A percentile compares a stretch with the other conserved stretches of the same genome.
phyloP scores from a whole-genome alignment of 1,140 invertebrate species.

The Diachasma alloeum region DNA sequence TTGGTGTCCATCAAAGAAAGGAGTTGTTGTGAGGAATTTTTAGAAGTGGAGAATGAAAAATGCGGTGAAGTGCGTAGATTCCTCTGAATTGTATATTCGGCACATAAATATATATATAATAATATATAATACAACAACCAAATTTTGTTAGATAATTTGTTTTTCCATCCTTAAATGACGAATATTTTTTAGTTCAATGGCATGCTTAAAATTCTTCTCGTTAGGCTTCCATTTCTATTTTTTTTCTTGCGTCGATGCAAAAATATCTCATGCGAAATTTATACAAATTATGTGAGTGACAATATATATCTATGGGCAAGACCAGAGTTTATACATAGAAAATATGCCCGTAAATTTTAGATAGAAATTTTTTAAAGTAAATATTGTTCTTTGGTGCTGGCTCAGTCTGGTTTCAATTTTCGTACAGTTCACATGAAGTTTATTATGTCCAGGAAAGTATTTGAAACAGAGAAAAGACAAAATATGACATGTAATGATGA shows the following conservation, averaged over 20 bases:
- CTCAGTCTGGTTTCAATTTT: neutral
- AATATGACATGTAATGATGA: too few relatives aligned
- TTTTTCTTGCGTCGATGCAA: neutral
- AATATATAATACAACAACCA: slow-evolving; percentile 19
- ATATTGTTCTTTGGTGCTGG: neutral
- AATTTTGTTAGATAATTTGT: neutral
- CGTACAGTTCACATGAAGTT: neutral
- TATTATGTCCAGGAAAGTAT: neutral
- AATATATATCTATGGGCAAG: neutral
- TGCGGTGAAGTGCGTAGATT: slow-evolving; percentile 38
- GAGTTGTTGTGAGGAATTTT: slow-evolving; percentile 16
- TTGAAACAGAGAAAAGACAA: too few relatives aligned
- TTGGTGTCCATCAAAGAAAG: slow-evolving; percentile 12
- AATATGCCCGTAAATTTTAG: neutral
- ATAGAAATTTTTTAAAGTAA: neutral
- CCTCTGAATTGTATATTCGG: slow-evolving; percentile 58
- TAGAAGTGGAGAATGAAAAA: slow-evolving; percentile 35
- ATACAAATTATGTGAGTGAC: slow-evolving; percentile 17
- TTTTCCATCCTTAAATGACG: neutral
- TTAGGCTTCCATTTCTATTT: neutral
- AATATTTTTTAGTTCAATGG: neutral
- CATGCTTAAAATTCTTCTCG: neutral
- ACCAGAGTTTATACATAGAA: slow-evolving; percentile 28
- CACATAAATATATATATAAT: slow-evolving; percentile 50
- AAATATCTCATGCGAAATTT: slow-evolving; percentile 23